phyloP scores from a whole-genome alignment of 2,113 vertebrate species.

The Cinclus mexicanus region DNA sequence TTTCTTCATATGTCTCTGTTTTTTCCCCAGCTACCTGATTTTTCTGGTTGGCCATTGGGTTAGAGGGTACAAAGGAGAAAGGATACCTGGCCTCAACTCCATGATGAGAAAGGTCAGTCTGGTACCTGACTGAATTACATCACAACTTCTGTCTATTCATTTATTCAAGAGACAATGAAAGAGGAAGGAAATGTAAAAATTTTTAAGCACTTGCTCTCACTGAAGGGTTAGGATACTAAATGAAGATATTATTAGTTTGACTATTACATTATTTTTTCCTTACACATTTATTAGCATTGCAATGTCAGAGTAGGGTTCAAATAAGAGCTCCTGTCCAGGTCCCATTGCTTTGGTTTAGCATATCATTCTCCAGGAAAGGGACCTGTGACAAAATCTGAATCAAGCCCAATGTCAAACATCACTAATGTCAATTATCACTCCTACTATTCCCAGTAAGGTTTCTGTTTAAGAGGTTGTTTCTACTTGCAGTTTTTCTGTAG shows the following conservation, averaged over 20 bases:
- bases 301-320: not conserved
- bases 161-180: not conserved
- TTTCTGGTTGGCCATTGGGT: not conserved
- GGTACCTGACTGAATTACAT: not conserved
- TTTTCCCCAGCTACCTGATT: not conserved
- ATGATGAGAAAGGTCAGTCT: not conserved
- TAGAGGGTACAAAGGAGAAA: not conserved
- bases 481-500: not conserved
- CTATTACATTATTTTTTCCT: not conserved
- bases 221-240: not conserved
- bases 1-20: not conserved
- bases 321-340: not conserved
- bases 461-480: not conserved
- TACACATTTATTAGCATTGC: not conserved
- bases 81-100: not conserved
- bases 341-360: not conserved
- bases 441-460: not conserved
- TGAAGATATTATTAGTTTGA: not conserved
- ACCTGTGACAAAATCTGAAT: not conserved
- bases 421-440: not conserved
- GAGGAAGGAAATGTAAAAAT: not conserved
- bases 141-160: not conserved
- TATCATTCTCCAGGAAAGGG: not conserved
- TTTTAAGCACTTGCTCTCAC: not conserved
- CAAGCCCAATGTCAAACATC: not conserved